phyloP scores from a whole-genome alignment of 2,797 vertebrate genomes.

The Etheostoma nigrum region DNA sequence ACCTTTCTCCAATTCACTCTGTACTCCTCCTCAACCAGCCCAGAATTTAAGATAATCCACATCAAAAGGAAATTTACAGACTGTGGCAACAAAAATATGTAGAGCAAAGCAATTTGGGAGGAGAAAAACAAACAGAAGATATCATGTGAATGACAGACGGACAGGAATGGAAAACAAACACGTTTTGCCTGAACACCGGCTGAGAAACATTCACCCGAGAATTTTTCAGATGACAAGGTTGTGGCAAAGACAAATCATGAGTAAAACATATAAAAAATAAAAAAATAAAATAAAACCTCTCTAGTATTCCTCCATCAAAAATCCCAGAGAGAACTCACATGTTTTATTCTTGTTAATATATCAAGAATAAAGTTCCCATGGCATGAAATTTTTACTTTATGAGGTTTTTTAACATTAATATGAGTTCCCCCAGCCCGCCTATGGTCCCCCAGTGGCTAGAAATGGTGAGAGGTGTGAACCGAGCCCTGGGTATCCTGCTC shows the following conservation, averaged over 20 bases:
- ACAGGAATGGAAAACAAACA: constrained; percentile 23
- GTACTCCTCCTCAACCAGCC: constrained; percentile 11
- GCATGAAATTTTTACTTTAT: too few relatives aligned
- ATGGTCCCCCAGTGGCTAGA: too few relatives aligned
- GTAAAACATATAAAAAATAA: constrained; percentile 26
- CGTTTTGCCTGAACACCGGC: constrained; percentile 1
- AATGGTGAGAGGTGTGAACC: too few relatives aligned
- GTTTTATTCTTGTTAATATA: constrained; percentile 6
- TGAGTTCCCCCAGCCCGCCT: too few relatives aligned
- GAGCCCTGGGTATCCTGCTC: too few relatives aligned
- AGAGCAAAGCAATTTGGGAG: constrained; percentile 16
- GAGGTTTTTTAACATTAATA: too few relatives aligned
- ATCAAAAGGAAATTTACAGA: constrained; percentile 49
- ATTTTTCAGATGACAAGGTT: constrained; percentile 35
- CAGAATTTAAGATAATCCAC: constrained; percentile 44
- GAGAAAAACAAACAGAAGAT: background rate
- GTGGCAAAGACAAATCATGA: constrained; percentile 23
- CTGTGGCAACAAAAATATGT: constrained; percentile 21
- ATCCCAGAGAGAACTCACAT: background rate
- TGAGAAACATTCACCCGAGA: constrained; percentile 10
- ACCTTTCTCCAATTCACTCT: constrained; percentile 4
- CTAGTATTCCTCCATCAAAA: background rate
- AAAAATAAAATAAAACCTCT: constrained; percentile 26
- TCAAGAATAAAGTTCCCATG: background rate
- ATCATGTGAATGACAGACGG: constrained; percentile 38